These are phyloP conservation scores for Trachelus stipa DNA, from an alignment of 2,888 invertebrate species.

Conservation along the genomic window DNA sequence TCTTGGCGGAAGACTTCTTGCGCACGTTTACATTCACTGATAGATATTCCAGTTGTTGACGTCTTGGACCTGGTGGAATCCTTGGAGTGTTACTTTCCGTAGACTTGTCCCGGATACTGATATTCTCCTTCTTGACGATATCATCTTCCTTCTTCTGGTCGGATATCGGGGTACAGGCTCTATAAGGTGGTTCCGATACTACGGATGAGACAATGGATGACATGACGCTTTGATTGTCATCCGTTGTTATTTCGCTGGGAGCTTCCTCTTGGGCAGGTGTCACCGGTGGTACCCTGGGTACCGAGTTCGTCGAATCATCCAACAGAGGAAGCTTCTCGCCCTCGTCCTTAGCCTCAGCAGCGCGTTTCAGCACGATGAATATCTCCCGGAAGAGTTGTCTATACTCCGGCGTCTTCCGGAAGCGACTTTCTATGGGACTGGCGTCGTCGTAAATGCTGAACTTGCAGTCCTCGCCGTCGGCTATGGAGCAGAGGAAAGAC, in stretches of 20 bases:
- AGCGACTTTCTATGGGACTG: constrained; percentile 83
- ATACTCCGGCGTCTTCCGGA: constrained; percentile 86
- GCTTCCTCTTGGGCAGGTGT: constrained; percentile 74
- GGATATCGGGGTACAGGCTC: constrained; percentile 40
- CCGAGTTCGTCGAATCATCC: constrained; percentile 69
- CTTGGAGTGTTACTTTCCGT: constrained; percentile 21
- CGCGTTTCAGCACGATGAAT: constrained; percentile 84
- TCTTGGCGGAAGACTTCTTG: constrained; percentile 76
- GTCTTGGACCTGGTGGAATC: constrained; percentile 68
- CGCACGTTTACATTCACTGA: constrained; percentile 75
- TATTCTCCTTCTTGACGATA: constrained; percentile 65
- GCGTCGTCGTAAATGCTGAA: constrained; percentile 85
- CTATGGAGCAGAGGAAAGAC: constrained; percentile 86
- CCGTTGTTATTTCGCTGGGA: constrained; percentile 74
- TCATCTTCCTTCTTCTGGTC: constrained; percentile 70
- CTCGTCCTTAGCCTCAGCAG: constrained; percentile 85
- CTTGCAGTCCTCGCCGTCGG: constrained; percentile 86
- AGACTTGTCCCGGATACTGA: constrained; percentile 39
- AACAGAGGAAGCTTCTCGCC: constrained; percentile 80
- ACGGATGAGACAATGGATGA: constrained; percentile 78
- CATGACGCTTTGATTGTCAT: constrained; percentile 80
- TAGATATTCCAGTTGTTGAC: constrained; percentile 81
- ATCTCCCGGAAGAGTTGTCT: constrained; percentile 85
- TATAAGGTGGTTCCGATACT: constrained; percentile 59
- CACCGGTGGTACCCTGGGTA: constrained; percentile 70